phyloP scores from a whole-genome alignment of 1,140 invertebrate species.

The Metopolophium dirhodum region DNA sequence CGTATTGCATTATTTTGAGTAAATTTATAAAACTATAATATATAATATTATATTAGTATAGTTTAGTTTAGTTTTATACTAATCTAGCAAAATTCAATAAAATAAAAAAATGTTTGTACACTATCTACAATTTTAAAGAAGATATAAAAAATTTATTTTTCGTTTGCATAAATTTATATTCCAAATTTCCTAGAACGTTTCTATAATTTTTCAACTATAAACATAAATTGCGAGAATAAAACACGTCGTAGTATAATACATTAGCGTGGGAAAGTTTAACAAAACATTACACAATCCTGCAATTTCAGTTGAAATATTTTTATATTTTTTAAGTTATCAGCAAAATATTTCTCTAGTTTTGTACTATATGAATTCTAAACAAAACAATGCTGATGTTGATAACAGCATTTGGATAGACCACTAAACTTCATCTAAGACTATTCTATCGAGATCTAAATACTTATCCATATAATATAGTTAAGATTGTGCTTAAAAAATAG shows the following conservation, averaged over 20 bases:
- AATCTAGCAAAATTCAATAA: not conserved
- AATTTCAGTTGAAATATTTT: not conserved
- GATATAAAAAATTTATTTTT: not conserved
- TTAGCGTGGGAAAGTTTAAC: not conserved
- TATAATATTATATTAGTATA: not conserved
- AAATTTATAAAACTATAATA: not conserved
- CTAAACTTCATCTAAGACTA: too few relatives aligned
- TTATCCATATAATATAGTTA: too few relatives aligned
- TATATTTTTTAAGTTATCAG: not conserved
- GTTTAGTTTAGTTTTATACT: not conserved
- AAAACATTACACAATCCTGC: not conserved
- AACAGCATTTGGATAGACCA: too few relatives aligned
- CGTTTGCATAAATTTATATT: not conserved
- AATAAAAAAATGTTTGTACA: not conserved
- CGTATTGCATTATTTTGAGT: not conserved
- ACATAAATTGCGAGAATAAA: not conserved
- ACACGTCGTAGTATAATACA: not conserved
- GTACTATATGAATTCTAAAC: not conserved
- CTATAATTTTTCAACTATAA: not conserved
- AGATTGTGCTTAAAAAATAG: too few relatives aligned
- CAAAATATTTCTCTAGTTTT: not conserved
- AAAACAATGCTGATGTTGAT: not conserved
- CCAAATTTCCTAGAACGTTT: too few relatives aligned
- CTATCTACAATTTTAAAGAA: not conserved
- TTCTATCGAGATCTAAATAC: too few relatives aligned